A percentile compares a stretch with the other conserved stretches of the same genome.
phyloP scores from a whole-genome alignment of 2,113 vertebrate species.

The Telmatochromis sp. region DNA sequence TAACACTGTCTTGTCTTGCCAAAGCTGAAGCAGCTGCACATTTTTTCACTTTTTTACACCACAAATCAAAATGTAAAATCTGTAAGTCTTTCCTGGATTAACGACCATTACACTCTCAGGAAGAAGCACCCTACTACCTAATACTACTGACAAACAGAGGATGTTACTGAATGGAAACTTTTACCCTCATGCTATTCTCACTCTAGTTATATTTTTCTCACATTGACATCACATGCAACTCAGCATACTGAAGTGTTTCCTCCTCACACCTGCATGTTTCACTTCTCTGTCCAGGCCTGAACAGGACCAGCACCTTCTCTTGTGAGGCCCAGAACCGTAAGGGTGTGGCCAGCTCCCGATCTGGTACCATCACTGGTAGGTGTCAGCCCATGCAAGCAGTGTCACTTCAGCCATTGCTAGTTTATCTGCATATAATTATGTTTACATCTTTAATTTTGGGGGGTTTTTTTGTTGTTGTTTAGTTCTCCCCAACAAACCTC shows the following conservation, averaged over 20 bases:
- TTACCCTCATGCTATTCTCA: not conserved
- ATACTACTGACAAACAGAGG: not conserved
- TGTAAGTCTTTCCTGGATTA: not conserved
- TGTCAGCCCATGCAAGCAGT: not conserved
- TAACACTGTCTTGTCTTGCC: not conserved
- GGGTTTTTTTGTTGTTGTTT: not conserved
- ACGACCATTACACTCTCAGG: not conserved
- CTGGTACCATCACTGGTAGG: constrained; percentile 78
- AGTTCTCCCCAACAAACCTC: constrained; percentile 77
- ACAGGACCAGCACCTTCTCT: constrained; percentile 80
- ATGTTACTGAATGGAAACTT: not conserved
- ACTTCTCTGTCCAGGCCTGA: constrained; percentile 68
- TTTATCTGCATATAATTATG: not conserved
- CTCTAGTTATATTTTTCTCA: not conserved
- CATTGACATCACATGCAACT: not conserved
- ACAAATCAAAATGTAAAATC: not conserved
- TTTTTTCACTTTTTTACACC: not conserved
- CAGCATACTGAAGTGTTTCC: not conserved
- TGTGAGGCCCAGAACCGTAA: constrained; percentile 85
- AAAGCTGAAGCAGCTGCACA: not conserved
- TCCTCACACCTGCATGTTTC: not conserved
- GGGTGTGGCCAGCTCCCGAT: constrained; percentile 80
- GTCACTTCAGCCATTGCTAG: too few species aligned
- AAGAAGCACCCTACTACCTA: not conserved
- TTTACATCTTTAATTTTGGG: not conserved